Base-by-base conservation (phyloP, 2,888 invertebrate species). In the Epistrophella euchroma region DNA sequence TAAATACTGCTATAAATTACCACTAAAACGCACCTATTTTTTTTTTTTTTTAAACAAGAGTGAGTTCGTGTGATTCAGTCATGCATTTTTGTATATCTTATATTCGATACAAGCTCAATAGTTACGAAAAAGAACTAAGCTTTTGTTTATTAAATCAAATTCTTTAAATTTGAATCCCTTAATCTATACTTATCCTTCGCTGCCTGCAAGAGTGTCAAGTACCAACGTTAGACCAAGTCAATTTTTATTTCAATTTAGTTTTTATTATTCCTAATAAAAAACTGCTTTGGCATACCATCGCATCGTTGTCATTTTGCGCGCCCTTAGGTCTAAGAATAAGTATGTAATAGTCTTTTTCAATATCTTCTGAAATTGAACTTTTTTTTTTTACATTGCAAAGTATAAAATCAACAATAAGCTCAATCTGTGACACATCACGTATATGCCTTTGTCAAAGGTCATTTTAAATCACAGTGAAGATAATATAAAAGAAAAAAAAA, bases 361-460 rank as follows among this genome's bases (percentile, higher is more conserved):
- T 47, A 66, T 32, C 45, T 66, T 19, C 9, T 28, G 40, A 60
- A 47, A 70, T 40, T 76, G 47, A 58, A 1, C 6, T 32, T 77
- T 25, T 13, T 13, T 13, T 13, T 22, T 19, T 28, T 45, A 47
- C 15, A 19, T 47, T 66, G 47, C 47, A 47, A 32, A 28, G 43
- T 43, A 43, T 43, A 45, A 32, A 35, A 47, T 17, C 47, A 47
- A 37, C 22, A 10, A 52, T 52, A 52, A 68, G 68, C 28, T 22
- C 73, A 78, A 66, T 72, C 13, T 73, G 72, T 45, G 25, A 35
- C 43, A 47, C 40, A 73, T 72, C 82, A 66, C 75, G 55, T 74
- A 56, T 73, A 56, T 60, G 37, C 32, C 28, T 37, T 40, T 28
- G n/a, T 11, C 7, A 22, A 58, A 52, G 81, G 43, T 68, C 72